A percentile compares a stretch with the other conserved stretches of the same genome.
Evolutionary conservation across 2,888 invertebrate genomes (phyloP).

Genomic region (Onthophagus sagittarius): DNA sequence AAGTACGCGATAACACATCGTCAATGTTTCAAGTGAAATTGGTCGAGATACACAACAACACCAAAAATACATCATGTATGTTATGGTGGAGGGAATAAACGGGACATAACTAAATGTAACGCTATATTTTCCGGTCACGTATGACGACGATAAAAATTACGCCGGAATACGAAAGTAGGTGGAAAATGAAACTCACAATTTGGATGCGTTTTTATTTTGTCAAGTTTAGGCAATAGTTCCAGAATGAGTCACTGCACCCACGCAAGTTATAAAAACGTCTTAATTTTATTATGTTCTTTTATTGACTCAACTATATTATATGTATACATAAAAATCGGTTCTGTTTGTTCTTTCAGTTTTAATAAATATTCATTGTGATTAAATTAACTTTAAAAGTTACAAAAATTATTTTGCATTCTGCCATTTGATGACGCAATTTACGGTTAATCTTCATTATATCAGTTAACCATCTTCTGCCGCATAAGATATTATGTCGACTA

Average conservation of each 20-base stretch:
- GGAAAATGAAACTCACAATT: not conserved
- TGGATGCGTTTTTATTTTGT: no score
- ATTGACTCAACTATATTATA: no score
- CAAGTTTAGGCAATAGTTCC: not conserved
- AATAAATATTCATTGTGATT: no score
- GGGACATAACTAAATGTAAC: not conserved
- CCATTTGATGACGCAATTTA: no score
- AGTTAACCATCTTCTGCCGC: no score
- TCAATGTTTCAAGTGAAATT: not conserved
- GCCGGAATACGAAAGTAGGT: not conserved
- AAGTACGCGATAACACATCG: not conserved
- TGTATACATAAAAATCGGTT: no score
- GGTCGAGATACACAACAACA: not conserved
- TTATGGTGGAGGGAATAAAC: not conserved
- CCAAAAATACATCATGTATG: no score
- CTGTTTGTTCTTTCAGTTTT: no score
- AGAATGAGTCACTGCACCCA: not conserved
- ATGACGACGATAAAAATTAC: not conserved
- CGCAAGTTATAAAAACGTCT: not conserved
- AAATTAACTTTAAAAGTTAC: no score
- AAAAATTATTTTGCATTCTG: no score
- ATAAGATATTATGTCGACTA: no score
- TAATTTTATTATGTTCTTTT: not conserved
- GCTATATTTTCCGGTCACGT: not conserved
- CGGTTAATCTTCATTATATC: no score